Conservation (phyloP, 2,888 invertebrate genomes). For the Chrysodeixis includens region DNA sequence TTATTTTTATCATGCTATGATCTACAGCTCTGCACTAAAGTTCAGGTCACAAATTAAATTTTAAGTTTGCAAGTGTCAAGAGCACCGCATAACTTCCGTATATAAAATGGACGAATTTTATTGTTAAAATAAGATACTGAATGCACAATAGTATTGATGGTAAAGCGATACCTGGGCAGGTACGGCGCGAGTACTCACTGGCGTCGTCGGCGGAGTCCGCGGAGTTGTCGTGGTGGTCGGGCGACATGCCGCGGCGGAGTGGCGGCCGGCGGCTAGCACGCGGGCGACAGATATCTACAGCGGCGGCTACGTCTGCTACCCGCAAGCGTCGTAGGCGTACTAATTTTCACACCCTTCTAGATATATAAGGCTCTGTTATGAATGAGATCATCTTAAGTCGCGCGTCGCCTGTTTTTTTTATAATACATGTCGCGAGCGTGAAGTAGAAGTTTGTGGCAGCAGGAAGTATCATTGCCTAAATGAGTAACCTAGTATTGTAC, state of each 20-base stretch:
- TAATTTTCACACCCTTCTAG: constrained; percentile 60
- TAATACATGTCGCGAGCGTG: background rate
- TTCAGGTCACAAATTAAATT: too few species aligned
- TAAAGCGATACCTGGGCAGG: too few species aligned
- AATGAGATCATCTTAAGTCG: constrained; percentile 38
- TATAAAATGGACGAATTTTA: too few species aligned
- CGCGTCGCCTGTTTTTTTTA: background rate
- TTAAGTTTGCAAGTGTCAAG: too few species aligned
- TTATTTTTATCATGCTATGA: too few species aligned
- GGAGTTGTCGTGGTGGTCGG: background rate
- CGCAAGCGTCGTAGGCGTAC: constrained; percentile 26
- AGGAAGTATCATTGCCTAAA: too few species aligned
- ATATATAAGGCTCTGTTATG: constrained; percentile 31
- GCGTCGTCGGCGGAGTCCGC: background rate
- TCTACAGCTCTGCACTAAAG: too few species aligned
- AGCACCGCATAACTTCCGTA: too few species aligned
- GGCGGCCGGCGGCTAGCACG: background rate
- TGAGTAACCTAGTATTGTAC: too few species aligned
- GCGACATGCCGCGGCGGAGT: background rate
- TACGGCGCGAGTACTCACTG: background rate
- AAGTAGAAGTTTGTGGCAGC: too few species aligned
- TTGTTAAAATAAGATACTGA: too few species aligned
- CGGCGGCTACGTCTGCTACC: constrained; percentile 15
- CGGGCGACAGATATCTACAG: background rate
- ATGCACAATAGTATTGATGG: too few species aligned